phyloP scores from a whole-genome alignment of 2,888 invertebrate species.

The Heliconius ismenius region DNA sequence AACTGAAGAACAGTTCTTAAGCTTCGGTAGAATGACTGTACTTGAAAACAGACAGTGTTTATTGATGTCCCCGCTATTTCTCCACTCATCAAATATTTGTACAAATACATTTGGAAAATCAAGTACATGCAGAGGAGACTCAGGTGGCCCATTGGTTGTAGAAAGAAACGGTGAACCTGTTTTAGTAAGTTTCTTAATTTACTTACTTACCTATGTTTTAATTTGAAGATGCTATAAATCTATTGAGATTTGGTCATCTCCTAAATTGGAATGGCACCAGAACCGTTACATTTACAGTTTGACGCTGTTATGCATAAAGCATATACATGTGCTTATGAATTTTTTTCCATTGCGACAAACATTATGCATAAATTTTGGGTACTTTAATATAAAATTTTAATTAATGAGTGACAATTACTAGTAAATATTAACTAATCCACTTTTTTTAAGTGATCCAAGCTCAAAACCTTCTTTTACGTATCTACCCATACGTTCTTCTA shows the following conservation, averaged over 20 bases:
- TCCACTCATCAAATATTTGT: slow-evolving; percentile 45
- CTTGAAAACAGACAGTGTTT: slow-evolving; percentile 46
- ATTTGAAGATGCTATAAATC: background rate
- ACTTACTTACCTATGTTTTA: background rate
- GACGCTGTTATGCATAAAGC: no score
- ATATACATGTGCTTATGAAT: no score
- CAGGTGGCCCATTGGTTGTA: slow-evolving; percentile 49
- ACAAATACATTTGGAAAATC: slow-evolving; percentile 44
- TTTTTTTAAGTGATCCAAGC: no score
- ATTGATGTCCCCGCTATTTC: slow-evolving; percentile 39
- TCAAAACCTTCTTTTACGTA: no score
- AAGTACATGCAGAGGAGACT: slow-evolving; percentile 49
- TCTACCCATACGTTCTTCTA: no score
- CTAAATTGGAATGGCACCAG: no score
- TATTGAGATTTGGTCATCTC: background rate
- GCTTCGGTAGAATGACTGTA: slow-evolving; percentile 42
- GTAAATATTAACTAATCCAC: no score
- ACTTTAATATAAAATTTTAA: no score
- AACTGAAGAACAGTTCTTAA: slow-evolving; percentile 37
- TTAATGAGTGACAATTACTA: no score
- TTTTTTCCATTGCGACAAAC: no score
- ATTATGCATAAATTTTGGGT: no score
- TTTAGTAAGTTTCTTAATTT: slow-evolving; percentile 51
- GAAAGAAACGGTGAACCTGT: slow-evolving; percentile 45
- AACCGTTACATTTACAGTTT: no score